A percentile compares a stretch with the other conserved stretches of the same genome.
phyloP scores from a whole-genome alignment of 92 coral and sea anemone species.

The Parazoanthus swiftii region DNA sequence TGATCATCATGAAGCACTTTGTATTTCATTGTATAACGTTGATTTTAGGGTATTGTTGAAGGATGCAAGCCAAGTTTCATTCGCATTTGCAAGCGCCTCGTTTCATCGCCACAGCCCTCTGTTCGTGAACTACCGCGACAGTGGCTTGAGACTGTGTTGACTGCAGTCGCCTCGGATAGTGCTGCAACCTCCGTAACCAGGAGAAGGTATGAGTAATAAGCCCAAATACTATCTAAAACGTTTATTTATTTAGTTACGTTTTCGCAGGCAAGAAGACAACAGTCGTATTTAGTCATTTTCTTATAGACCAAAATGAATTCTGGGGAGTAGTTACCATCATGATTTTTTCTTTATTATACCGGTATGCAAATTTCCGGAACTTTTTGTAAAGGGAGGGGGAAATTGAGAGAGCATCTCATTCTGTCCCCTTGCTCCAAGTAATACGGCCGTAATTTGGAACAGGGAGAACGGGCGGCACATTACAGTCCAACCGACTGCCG shows the following conservation, averaged over 20 bases:
- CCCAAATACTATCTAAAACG: not conserved
- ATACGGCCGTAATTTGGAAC: too few species aligned
- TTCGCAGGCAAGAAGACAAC: too few species aligned
- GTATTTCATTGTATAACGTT: not conserved
- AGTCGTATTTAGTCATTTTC: not conserved
- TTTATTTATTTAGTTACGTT: too few species aligned
- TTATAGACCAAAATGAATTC: too few species aligned
- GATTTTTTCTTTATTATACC: too few species aligned
- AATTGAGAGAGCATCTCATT: too few species aligned
- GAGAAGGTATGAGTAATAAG: conserved; percentile 60
- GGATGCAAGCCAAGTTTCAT: conserved; percentile 65
- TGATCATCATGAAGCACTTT: too few species aligned
- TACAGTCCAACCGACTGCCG: not conserved
- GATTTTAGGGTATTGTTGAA: conserved; percentile 65
- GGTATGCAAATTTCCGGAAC: too few species aligned
- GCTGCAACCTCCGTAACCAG: conserved; percentile 70
- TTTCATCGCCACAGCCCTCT: conserved; percentile 51
- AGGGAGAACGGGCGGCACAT: too few species aligned
- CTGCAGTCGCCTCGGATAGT: conserved; percentile 41
- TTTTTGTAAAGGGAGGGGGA: too few species aligned
- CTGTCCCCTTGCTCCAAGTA: too few species aligned
- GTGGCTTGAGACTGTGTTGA: conserved; percentile 29
- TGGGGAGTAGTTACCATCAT: too few species aligned
- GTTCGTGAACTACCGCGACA: conserved; percentile 41
- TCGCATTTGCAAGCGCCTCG: conserved; percentile 59